Conservation (phyloP, 2,888 invertebrate species). For the Arenicola marina region DNA sequence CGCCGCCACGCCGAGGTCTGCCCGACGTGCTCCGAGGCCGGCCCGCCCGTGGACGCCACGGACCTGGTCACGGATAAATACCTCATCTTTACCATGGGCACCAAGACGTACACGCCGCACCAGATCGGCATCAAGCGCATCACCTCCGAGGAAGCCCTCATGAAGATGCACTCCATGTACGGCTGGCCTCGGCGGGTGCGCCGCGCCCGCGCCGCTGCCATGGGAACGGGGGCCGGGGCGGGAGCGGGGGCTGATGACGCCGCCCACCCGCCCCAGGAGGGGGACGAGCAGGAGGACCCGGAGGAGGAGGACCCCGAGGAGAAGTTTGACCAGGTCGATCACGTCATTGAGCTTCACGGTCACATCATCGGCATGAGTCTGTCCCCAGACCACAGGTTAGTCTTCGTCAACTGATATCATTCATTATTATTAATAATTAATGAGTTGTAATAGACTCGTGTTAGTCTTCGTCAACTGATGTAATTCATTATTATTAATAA, state of each 20-base stretch:
- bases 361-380: constrained; percentile 86
- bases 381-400: constrained; percentile 77
- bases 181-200: too few species aligned
- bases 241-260: not conserved
- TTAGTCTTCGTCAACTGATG: too few species aligned
- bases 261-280: not conserved
- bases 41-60: not conserved
- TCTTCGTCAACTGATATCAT: too few species aligned
- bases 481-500: too few species aligned
- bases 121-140: constrained; percentile 75
- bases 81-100: constrained; percentile 82
- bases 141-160: constrained; percentile 65
- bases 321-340: constrained; percentile 73
- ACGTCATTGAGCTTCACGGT: constrained; percentile 80
- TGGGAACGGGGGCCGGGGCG: not conserved
- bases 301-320: constrained; percentile 8
- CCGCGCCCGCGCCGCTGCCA: not conserved
- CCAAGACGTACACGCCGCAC: constrained; percentile 82
- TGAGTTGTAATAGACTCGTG: too few species aligned
- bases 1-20: not conserved
- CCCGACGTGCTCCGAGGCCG: not conserved
- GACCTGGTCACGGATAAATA: constrained; percentile 65
- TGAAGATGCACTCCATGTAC: constrained; percentile 23
- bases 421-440: too few species aligned
- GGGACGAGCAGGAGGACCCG: not conserved